Percentiles rank a stretch among this genome's conserved stretches.
Conservation (phyloP, 2,888 invertebrate genomes). For the Itoplectis maculator region DNA sequence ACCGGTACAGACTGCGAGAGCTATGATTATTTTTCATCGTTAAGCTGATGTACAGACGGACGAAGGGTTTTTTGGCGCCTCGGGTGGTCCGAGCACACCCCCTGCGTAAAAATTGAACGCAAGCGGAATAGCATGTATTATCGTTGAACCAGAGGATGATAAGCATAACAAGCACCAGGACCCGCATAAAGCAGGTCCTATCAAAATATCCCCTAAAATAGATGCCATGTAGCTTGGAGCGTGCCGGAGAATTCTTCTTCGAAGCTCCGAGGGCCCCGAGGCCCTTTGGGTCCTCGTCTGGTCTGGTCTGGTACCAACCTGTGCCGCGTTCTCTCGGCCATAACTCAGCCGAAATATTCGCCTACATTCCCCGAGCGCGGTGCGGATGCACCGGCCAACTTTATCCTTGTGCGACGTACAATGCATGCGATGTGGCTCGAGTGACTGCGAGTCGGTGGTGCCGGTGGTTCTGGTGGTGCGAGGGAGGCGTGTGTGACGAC, state of each 20-base stretch:
- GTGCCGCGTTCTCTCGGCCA: slow-evolving; percentile 64
- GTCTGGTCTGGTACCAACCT: slow-evolving; percentile 60
- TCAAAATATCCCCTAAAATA: slow-evolving; percentile 47
- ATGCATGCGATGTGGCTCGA: slow-evolving; percentile 75
- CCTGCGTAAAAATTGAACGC: no score
- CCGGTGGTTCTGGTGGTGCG: slow-evolving; percentile 20
- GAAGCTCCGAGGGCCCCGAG: slow-evolving; percentile 40
- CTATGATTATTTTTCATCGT: slow-evolving; percentile 30
- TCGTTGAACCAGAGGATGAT: no score
- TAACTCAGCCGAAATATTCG: slow-evolving; percentile 82
- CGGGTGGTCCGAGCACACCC: background rate
- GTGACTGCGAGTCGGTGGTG: slow-evolving; percentile 49
- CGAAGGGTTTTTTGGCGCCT: slow-evolving; percentile 1
- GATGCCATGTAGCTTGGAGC: no score
- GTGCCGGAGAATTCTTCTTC: slow-evolving; percentile 48
- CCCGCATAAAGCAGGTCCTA: no score
- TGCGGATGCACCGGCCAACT: slow-evolving; percentile 72
- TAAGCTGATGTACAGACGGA: slow-evolving; percentile 30
- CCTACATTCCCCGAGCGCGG: slow-evolving; percentile 77
- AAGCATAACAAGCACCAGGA: no score
- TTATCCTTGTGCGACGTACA: slow-evolving; percentile 75
- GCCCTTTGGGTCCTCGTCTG: no score
- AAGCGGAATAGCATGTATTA: no score
- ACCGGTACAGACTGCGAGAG: slow-evolving; percentile 56
- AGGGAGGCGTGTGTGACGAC: slow-evolving; percentile 63